Evolutionary conservation across 2,888 invertebrate genomes (phyloP).

Genomic region (Eupeodes luniger): DNA sequence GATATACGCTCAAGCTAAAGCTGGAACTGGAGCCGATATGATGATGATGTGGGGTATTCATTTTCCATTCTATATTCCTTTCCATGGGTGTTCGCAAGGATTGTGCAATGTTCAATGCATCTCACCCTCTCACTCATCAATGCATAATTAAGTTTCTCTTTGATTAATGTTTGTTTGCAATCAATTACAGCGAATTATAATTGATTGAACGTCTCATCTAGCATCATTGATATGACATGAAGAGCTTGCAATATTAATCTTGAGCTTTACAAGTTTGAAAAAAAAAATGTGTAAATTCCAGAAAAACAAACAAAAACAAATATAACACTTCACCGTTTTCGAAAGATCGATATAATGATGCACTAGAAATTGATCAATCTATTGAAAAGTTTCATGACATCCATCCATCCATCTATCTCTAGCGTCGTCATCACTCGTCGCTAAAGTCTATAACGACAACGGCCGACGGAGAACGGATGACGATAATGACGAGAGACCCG

Average conservation of each 20-base stretch:
- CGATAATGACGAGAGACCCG: neutral
- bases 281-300: slow-evolving; percentile 43
- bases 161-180: slow-evolving; percentile 75
- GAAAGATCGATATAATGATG: neutral
- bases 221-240: slow-evolving; percentile 12
- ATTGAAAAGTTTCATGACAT: slow-evolving; percentile 30
- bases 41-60: neutral
- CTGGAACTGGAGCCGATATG: neutral
- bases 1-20: neutral
- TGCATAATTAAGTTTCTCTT: slow-evolving; percentile 75
- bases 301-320: neutral
- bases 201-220: slow-evolving; percentile 61
- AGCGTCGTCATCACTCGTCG: neutral
- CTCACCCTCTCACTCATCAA: neutral
- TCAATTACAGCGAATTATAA: slow-evolving; percentile 72
- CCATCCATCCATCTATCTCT: slow-evolving; percentile 31
- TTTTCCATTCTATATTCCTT: neutral
- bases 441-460: neutral
- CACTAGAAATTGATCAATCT: slow-evolving; percentile 48
- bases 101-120: slow-evolving; percentile 17
- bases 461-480: neutral
- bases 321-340: slow-evolving; percentile 13
- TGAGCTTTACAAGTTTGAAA: slow-evolving; percentile 8
- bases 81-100: slow-evolving; percentile 2
- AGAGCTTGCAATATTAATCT: slow-evolving; percentile 45